Conservation (phyloP, 2,797 vertebrate genomes). For the Eulemur albifrons region DNA sequence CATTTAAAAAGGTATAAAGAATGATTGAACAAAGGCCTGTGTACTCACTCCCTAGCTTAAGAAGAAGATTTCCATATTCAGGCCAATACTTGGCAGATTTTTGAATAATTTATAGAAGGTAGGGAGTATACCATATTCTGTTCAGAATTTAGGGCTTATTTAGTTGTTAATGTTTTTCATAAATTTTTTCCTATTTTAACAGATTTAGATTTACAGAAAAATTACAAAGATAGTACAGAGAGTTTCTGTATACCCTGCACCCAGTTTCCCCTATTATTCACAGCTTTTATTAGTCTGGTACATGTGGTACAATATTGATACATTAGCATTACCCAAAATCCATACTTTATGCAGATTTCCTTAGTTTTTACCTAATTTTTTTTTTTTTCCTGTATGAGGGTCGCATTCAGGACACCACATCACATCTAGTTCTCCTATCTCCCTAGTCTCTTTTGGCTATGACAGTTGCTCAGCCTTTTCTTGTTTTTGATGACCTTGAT, state of each 20-base stretch:
- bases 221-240: background rate
- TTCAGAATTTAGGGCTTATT: background rate
- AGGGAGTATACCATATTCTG: background rate
- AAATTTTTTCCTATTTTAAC: background rate
- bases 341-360: background rate
- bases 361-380: background rate
- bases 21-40: background rate
- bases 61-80: background rate
- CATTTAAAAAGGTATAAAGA: background rate
- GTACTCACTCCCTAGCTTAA: background rate
- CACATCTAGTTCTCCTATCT: background rate
- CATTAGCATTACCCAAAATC: background rate
- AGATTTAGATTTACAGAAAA: slow-evolving; percentile 23
- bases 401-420: background rate
- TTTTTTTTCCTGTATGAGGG: background rate
- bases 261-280: background rate
- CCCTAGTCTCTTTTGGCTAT: background rate
- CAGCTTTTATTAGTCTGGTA: background rate
- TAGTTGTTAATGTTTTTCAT: background rate
- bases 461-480: background rate
- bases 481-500: background rate
- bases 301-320: background rate
- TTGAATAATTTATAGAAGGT: background rate
- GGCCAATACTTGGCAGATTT: background rate
- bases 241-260: background rate